These are phyloP conservation scores for Musca vetustissima DNA, from an alignment of 1,140 invertebrate species.

Conservation along the genomic window DNA sequence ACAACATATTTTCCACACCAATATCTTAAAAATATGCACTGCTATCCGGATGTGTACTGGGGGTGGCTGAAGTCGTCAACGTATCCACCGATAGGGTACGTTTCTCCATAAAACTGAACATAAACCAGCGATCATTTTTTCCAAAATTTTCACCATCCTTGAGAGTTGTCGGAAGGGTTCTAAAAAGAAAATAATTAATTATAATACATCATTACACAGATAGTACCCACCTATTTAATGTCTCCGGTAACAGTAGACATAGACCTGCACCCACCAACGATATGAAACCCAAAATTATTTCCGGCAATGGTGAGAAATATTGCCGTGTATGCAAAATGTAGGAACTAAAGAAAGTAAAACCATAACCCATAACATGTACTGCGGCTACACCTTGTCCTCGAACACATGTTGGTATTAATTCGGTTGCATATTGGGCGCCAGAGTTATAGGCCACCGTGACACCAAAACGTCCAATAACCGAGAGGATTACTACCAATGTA, in stretches of 20 bases:
- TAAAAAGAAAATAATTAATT: neutral
- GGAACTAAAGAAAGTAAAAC: conserved; percentile 59
- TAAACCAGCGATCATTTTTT: conserved; percentile 57
- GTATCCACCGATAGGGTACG: conserved; percentile 39
- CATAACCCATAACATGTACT: conserved; percentile 59
- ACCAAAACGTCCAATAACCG: conserved; percentile 62
- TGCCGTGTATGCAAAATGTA: conserved; percentile 52
- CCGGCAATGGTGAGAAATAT: conserved; percentile 57
- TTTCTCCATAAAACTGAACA: conserved; percentile 43
- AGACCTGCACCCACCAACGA: conserved; percentile 59
- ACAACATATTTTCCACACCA: too few relatives aligned
- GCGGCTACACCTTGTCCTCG: conserved; percentile 59
- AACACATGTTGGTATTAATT: conserved; percentile 64
- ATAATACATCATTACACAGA: neutral
- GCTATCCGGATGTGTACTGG: neutral
- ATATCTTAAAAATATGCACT: neutral
- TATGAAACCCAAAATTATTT: conserved; percentile 53
- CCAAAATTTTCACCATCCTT: conserved; percentile 65
- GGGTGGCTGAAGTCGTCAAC: conserved; percentile 15
- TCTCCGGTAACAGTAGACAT: conserved; percentile 62
- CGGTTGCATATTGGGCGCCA: conserved; percentile 64
- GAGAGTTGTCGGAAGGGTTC: conserved; percentile 61
- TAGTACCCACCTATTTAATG: conserved; percentile 52
- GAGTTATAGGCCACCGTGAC: conserved; percentile 66
- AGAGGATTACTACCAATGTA: conserved; percentile 48